phyloP scores from a whole-genome alignment of 2,113 vertebrate species.

The Pachycephala philippinensis region DNA sequence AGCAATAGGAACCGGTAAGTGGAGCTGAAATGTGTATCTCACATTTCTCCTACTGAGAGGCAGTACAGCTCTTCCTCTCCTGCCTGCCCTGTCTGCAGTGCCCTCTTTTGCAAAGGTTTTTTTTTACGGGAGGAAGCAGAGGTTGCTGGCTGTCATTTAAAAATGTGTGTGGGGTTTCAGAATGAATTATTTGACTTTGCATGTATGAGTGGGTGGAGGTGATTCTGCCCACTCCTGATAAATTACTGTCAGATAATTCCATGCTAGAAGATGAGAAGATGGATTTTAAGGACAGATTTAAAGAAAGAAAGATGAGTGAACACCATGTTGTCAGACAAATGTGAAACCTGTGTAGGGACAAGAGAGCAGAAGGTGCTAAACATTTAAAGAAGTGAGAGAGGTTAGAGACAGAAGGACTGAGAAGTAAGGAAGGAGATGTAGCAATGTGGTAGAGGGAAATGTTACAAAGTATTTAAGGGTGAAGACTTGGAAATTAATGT shows the following conservation, averaged over 20 bases:
- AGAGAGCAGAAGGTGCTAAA: neutral
- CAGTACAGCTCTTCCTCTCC: neutral
- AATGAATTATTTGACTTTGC: neutral
- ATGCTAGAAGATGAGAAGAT: neutral
- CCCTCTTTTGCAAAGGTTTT: neutral
- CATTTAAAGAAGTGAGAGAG: neutral
- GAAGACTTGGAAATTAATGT: neutral
- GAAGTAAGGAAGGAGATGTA: neutral
- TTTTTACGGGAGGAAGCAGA: neutral
- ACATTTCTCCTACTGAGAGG: neutral
- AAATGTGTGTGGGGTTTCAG: neutral
- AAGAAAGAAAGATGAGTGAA: neutral
- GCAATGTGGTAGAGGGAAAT: neutral
- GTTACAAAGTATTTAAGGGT: neutral
- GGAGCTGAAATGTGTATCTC: neutral
- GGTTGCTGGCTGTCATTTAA: neutral
- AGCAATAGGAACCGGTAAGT: slow-evolving; percentile 94
- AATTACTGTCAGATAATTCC: neutral
- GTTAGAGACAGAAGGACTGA: neutral
- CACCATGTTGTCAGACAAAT: neutral
- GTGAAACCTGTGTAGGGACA: fast-evolving
- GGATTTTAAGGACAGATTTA: neutral
- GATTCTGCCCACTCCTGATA: neutral
- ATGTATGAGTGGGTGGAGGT: neutral
- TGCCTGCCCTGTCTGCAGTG: neutral